Evolutionary conservation across 2,113 vertebrate genomes (phyloP).

Genomic region (Arenaria interpres): DNA sequence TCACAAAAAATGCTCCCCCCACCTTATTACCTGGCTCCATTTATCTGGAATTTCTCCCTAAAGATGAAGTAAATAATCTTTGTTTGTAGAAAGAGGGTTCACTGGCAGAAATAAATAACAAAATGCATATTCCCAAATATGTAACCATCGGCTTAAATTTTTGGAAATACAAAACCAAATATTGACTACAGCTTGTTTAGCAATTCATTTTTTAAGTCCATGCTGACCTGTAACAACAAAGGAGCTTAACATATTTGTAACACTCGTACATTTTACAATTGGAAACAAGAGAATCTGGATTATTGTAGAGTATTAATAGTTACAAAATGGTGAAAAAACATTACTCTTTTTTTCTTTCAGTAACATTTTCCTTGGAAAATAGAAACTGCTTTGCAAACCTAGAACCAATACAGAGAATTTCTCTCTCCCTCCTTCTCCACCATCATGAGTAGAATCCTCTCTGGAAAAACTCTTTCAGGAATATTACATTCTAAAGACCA

Average conservation of each 20-base stretch:
- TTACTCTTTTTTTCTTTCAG: neutral
- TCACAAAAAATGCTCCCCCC: neutral
- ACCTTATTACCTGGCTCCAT: neutral
- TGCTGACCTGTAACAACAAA: neutral
- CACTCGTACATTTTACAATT: neutral
- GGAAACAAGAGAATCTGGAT: neutral
- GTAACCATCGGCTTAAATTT: neutral
- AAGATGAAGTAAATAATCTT: neutral
- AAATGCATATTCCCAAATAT: neutral
- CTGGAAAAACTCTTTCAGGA: neutral
- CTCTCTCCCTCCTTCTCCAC: conserved; percentile 4
- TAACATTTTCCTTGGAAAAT: neutral
- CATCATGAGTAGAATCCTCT: neutral
- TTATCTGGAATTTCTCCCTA: neutral
- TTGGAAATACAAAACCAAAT: conserved; percentile 23
- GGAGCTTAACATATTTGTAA: neutral
- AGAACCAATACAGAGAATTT: neutral
- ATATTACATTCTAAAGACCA: conserved; percentile 36
- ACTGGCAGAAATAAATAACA: neutral
- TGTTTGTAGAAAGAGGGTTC: neutral
- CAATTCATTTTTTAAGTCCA: neutral
- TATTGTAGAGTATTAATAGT: neutral
- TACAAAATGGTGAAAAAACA: neutral
- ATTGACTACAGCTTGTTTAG: neutral
- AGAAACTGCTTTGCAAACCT: neutral